These are phyloP conservation scores for Sesamia inferens DNA, from an alignment of 2,888 invertebrate genomes.

Conservation along the genomic window DNA sequence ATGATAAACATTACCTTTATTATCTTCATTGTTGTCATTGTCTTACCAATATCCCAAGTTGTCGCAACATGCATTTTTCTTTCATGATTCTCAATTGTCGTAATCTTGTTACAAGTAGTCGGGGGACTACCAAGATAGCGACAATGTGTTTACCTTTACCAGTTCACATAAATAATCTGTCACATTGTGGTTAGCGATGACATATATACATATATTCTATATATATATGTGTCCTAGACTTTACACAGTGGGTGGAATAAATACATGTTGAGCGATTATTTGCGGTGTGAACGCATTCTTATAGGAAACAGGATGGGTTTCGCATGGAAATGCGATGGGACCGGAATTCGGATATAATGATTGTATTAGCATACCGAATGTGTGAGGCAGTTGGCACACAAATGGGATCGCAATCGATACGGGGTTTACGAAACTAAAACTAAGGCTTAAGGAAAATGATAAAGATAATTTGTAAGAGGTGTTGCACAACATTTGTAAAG, in stretches of 20 bases:
- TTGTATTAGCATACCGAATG: slow-evolving; percentile 37
- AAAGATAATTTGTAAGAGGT: not conserved
- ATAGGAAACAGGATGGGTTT: slow-evolving; percentile 26
- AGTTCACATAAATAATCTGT: not conserved
- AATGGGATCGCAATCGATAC: slow-evolving; percentile 1
- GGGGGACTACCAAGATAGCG: too few species aligned
- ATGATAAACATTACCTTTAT: too few species aligned
- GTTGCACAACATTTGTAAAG: not conserved
- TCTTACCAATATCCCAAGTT: too few species aligned
- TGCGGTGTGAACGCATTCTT: slow-evolving; percentile 20
- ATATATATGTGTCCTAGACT: not conserved
- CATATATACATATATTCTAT: not conserved
- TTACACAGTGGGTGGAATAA: slow-evolving; percentile 35
- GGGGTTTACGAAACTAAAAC: not conserved
- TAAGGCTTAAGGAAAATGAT: not conserved
- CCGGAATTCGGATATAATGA: slow-evolving; percentile 30
- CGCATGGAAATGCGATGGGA: slow-evolving; percentile 28
- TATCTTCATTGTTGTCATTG: not conserved
- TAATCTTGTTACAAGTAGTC: not conserved
- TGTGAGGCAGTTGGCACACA: not conserved
- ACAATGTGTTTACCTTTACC: too few species aligned
- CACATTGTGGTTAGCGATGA: not conserved
- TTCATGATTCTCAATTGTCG: not conserved
- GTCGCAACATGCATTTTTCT: not conserved
- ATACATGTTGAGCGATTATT: slow-evolving; percentile 21